phyloP scores from a whole-genome alignment of 2,113 vertebrate species.

The Prochilodus magdalenae region DNA sequence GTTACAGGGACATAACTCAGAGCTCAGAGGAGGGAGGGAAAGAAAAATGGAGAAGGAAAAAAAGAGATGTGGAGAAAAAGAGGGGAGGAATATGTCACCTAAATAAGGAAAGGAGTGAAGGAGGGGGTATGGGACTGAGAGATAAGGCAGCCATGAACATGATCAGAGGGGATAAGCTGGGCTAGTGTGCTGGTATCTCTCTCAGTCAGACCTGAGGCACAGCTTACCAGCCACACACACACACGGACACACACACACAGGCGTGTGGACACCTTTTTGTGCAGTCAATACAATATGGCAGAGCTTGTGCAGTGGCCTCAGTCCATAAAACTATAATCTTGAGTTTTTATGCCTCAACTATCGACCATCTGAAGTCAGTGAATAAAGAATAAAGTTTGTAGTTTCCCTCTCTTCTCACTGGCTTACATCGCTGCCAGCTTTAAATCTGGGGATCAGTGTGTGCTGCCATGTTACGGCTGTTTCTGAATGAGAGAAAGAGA shows the following conservation, averaged over 20 bases:
- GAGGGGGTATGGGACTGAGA: slow-evolving; percentile 30
- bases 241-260: slow-evolving; percentile 4
- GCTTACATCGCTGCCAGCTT: background rate
- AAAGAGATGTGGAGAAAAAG: slow-evolving; percentile 11
- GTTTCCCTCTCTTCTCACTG: background rate
- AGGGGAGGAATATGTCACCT: slow-evolving; percentile 27
- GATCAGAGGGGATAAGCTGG: slow-evolving; percentile 49
- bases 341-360: background rate
- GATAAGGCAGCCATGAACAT: slow-evolving; percentile 43
- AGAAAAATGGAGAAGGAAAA: background rate
- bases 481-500: background rate
- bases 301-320: background rate
- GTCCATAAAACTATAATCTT: slow-evolving; percentile 6
- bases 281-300: background rate
- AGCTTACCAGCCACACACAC: slow-evolving; percentile 9
- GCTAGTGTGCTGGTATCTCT: slow-evolving; percentile 40
- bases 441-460: background rate
- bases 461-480: background rate
- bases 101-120: slow-evolving; percentile 27
- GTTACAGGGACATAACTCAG: slow-evolving; percentile 19
- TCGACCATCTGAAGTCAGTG: background rate
- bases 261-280: slow-evolving; percentile 10
- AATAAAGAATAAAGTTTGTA: background rate
- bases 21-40: slow-evolving; percentile 10
- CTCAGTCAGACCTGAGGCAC: slow-evolving; percentile 40